phyloP scores from a whole-genome alignment of 2,113 vertebrate genomes.

The Diadophis punctatus region DNA sequence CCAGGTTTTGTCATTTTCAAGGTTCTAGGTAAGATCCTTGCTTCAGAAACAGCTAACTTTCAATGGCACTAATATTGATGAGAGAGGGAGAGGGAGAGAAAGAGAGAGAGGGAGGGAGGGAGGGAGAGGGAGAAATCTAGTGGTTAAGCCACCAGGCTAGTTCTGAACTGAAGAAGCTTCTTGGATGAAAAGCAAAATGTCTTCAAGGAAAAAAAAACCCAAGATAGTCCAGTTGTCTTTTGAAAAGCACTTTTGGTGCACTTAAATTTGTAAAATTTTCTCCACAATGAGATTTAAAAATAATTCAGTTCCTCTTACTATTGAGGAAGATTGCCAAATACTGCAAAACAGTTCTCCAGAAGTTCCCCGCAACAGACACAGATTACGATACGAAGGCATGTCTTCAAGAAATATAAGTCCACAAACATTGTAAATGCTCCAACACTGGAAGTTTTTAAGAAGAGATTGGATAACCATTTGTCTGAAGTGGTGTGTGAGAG shows the following conservation, averaged over 20 bases:
- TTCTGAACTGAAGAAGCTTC: neutral
- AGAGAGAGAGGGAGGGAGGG: too few species aligned
- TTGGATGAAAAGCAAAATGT: neutral
- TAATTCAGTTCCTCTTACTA: neutral
- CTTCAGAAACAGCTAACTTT: neutral
- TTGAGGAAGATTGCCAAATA: neutral
- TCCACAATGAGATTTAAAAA: neutral
- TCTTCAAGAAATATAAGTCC: neutral
- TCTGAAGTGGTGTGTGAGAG: too few species aligned
- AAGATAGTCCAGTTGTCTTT: neutral
- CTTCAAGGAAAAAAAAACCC: neutral
- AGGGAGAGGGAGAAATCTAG: neutral
- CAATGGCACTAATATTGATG: neutral
- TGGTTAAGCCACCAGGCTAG: neutral
- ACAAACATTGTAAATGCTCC: neutral
- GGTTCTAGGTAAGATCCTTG: neutral
- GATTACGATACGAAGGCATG: neutral
- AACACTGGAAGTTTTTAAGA: too few species aligned
- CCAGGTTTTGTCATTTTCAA: neutral
- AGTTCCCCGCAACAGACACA: neutral
- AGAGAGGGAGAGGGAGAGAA: too few species aligned
- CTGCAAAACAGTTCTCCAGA: neutral
- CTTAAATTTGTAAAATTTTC: neutral
- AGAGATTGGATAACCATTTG: too few species aligned
- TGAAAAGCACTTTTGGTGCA: neutral